Conservation (phyloP, 2,113 vertebrate species). For the Alexandromys fortis region DNA sequence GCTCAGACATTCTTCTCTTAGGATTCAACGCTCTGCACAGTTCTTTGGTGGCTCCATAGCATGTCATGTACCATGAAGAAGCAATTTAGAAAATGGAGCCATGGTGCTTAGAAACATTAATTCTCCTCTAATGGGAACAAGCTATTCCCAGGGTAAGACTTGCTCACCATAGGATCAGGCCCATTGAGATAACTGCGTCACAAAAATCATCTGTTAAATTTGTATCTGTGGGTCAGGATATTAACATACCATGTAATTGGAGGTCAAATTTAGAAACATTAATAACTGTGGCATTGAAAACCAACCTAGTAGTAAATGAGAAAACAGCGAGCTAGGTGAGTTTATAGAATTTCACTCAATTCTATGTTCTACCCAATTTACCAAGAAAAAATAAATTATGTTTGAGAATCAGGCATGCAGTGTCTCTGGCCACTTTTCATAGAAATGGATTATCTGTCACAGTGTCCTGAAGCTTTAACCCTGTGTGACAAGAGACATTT, state of each 20-base stretch:
- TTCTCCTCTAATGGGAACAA: not conserved
- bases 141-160: constrained; percentile 4
- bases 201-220: constrained; percentile 47
- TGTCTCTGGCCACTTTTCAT: constrained; percentile 56
- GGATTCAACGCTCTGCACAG: not conserved
- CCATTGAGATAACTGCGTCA: not conserved
- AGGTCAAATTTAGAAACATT: constrained; percentile 64
- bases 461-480: constrained; percentile 20
- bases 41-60: not conserved
- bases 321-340: constrained; percentile 44
- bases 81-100: constrained; percentile 44
- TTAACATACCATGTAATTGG: constrained; percentile 45
- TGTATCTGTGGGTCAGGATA: constrained; percentile 33
- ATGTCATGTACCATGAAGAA: constrained; percentile 33
- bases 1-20: not conserved
- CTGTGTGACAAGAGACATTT: not conserved
- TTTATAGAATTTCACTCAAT: constrained; percentile 62
- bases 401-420: constrained; percentile 58
- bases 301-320: constrained; percentile 50
- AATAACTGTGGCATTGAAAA: constrained; percentile 68
- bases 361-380: constrained; percentile 66
- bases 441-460: constrained; percentile 54
- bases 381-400: constrained; percentile 59
- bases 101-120: constrained; percentile 27
- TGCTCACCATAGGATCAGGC: not conserved